Evolutionary conservation across 2,797 vertebrate genomes (phyloP), one percentile per base, ranked within the genome.

Genomic region (Galaxias olidus): DNA sequence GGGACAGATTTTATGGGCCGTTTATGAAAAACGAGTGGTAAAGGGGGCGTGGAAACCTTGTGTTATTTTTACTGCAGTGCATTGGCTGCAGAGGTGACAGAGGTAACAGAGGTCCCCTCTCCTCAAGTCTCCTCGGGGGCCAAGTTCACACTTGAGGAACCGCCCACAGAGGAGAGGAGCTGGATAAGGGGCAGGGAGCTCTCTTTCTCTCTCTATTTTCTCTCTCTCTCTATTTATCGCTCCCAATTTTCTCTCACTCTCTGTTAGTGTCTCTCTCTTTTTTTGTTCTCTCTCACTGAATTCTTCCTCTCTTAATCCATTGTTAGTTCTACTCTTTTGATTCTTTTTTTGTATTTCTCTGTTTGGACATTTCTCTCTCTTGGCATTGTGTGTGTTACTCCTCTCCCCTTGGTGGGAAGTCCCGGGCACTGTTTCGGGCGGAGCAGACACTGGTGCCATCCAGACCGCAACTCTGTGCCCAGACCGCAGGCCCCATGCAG

Each of bases 401-500:
- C 30, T 30, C 30, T 30, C 30, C 30, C 30, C 52, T 66, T 44
- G 50, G 55, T 44, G 11, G 42, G 17, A 45, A 73, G 54, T 71
- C 68, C 67, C 43, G 54, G 60, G 69, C 47, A 60, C 69, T 81
- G 73, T 78, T 61, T 66, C 63, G 57, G 67, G 69, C 72, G 75
- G 70, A 75, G 73, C 43, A 70, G 65, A 68, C 74, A 69, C 76
- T 80, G 77, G 83, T 86, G 83, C 76, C 77, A 75, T 84, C 78
- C 81, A 86, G 83, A 84, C 85, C 85, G 71, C 85, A 86, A 78
- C 74, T 74, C 78, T 70, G 79, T 84, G 82, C 75, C 78, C 74
- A 69, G 30, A 73, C 86, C 84, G 74, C 80, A 86, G 75, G 76
- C 85, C 83, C 76, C 86, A 70, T 90, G 85, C 85, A 78, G 86